Evolutionary conservation across 37 sponge, comb jelly and placozoan genomes (phyloP).

Genomic region (Eunapius fragilis): DNA sequence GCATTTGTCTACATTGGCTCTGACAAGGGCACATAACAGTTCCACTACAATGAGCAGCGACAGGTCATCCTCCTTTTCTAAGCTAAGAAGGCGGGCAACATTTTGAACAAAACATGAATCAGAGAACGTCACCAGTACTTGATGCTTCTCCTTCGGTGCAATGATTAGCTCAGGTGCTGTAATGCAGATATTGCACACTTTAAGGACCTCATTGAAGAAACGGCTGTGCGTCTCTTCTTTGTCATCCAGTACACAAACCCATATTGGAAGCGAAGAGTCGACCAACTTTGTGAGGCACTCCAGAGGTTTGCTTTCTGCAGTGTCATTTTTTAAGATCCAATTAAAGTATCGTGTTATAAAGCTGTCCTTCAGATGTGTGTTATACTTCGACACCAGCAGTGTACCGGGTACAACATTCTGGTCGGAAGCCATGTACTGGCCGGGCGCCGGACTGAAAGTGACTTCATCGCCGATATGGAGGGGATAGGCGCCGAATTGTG

Average conservation of each 20-base stretch:
- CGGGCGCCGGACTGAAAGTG: background rate
- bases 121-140: too few relatives aligned
- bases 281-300: background rate
- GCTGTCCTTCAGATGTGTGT: background rate
- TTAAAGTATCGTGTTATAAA: background rate
- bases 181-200: background rate
- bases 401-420: background rate
- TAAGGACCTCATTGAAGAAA: background rate
- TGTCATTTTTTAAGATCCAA: background rate
- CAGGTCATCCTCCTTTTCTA: too few relatives aligned
- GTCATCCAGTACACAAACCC: background rate
- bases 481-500: background rate
- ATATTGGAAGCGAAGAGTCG: background rate
- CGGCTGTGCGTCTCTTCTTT: background rate
- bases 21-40: too few relatives aligned
- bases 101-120: too few relatives aligned
- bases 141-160: background rate
- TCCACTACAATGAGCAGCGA: too few relatives aligned
- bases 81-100: too few relatives aligned
- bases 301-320: background rate
- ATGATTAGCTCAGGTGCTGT: background rate
- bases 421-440: too few relatives aligned
- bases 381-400: background rate
- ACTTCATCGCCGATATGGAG: slow-evolving; percentile 2
- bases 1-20: too few relatives aligned